Conservation (phyloP, 1,140 invertebrate genomes). For the Drosophila leontia region DNA sequence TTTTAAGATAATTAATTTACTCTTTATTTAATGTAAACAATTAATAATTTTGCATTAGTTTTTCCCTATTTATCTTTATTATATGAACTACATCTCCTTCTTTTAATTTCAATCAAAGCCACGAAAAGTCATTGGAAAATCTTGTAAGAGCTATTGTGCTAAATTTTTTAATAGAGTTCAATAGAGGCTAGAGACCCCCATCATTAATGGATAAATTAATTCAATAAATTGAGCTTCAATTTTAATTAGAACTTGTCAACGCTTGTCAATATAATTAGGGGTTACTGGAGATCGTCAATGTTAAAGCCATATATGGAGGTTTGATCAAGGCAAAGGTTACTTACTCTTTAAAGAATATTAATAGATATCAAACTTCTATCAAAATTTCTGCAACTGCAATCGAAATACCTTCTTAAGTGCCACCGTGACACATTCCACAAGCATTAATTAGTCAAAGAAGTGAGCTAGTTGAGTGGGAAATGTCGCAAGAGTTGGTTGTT, state of each 20-base stretch:
- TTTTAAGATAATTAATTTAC: background rate
- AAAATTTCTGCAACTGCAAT: background rate
- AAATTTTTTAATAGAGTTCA: constrained; percentile 13
- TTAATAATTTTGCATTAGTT: background rate
- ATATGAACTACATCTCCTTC: background rate
- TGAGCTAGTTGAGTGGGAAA: constrained; percentile 1
- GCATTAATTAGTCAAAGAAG: constrained; percentile 18
- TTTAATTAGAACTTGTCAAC: constrained; percentile 19
- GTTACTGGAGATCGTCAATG: background rate
- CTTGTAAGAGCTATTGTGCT: background rate
- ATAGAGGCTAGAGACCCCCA: constrained; percentile 27
- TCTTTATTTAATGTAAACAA: too few species aligned
- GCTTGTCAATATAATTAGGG: constrained; percentile 14
- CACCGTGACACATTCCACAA: constrained; percentile 6
- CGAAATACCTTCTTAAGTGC: background rate
- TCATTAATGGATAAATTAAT: constrained; percentile 19
- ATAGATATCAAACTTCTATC: background rate
- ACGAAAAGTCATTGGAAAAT: background rate
- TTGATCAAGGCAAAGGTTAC: background rate
- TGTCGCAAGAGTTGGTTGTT: constrained; percentile 16
- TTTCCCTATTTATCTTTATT: background rate
- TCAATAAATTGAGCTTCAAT: constrained; percentile 13
- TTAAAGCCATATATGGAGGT: background rate
- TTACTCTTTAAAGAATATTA: background rate
- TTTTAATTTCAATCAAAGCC: background rate